Percentiles rank a stretch among this genome's conserved stretches.
Evolutionary conservation across 2,888 invertebrate genomes (phyloP).

Genomic region (Spodoptera picta): DNA sequence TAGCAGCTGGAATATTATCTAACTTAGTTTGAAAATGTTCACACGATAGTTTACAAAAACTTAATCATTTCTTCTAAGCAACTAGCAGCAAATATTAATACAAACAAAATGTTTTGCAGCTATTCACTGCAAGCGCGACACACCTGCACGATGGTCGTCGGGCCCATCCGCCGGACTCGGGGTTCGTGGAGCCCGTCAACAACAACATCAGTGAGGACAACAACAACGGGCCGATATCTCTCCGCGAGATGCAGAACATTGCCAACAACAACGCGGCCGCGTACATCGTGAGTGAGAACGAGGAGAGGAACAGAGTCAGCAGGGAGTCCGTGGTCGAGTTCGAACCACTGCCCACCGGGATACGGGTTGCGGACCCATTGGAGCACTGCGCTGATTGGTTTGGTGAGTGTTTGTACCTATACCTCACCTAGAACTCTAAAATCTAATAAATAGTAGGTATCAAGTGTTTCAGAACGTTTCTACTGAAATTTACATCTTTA

Average conservation of each 20-base stretch:
- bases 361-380: slow-evolving; percentile 77
- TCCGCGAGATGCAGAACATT: slow-evolving; percentile 88
- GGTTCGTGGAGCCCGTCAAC: slow-evolving; percentile 82
- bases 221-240: slow-evolving; percentile 88
- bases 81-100: not conserved
- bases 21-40: no score
- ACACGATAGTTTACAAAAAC: not conserved
- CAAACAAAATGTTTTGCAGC: slow-evolving; percentile 60
- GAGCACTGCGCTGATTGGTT: slow-evolving; percentile 84
- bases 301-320: slow-evolving; percentile 81
- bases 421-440: not conserved
- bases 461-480: not conserved
- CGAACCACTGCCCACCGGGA: slow-evolving; percentile 77
- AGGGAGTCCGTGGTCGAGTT: slow-evolving; percentile 84
- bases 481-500: slow-evolving; percentile 2
- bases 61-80: not conserved
- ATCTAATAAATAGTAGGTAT: no score
- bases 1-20: no score
- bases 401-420: slow-evolving; percentile 67
- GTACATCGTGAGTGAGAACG: slow-evolving; percentile 86
- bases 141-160: slow-evolving; percentile 81
- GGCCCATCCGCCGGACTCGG: slow-evolving; percentile 79
- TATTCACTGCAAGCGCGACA: slow-evolving; percentile 82
- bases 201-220: slow-evolving; percentile 86
- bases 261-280: slow-evolving; percentile 88